Evolutionary conservation across 2,888 invertebrate genomes (phyloP), one percentile per base, ranked within the genome.

Genomic region (Megastigmus dorsalis): DNA sequence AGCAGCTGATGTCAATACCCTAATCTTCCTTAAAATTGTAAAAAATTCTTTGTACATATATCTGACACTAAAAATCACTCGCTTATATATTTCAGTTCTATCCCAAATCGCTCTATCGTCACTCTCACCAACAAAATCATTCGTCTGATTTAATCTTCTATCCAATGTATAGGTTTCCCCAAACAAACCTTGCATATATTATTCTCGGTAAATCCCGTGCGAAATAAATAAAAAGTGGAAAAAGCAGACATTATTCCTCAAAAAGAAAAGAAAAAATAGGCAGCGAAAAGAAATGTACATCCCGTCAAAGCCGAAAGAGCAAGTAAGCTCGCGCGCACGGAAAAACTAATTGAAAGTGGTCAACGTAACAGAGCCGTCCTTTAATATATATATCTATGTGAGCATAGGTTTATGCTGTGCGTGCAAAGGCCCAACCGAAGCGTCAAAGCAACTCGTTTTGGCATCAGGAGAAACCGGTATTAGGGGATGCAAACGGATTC

Each of bases 391-490:
- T n/a, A n/a, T n/a, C n/a, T n/a, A n/a, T n/a, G n/a, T n/a, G n/a
- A n/a, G n/a, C n/a, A n/a, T n/a, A n/a, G n/a, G n/a, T n/a, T n/a
- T n/a, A n/a, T n/a, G n/a, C n/a, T n/a, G n/a, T n/a, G 28, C n/a
- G 48, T 15, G 23, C 23, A 18, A n/a, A n/a, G n/a, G n/a, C n/a
- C n/a, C n/a, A n/a, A n/a, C 23, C 59, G 50, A 60, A 69, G 52
- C 60, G 60, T 60, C 59, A 60, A 68, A 69, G 38, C 30, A 15
- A n/a, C n/a, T n/a, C 52, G 45, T 62, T 43, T 30, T 26, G 6
- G 55, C 3, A n/a, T n/a, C 18, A 18, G 23, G 3, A 5, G 20
- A 38, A 33, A n/a, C n/a, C n/a, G n/a, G n/a, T n/a, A n/a, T n/a
- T n/a, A n/a, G 28, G 54, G 9, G 57, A 20, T 33, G 33, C 20